Conservation (phyloP, 2,888 invertebrate genomes). For the Stegophylla sp. region DNA sequence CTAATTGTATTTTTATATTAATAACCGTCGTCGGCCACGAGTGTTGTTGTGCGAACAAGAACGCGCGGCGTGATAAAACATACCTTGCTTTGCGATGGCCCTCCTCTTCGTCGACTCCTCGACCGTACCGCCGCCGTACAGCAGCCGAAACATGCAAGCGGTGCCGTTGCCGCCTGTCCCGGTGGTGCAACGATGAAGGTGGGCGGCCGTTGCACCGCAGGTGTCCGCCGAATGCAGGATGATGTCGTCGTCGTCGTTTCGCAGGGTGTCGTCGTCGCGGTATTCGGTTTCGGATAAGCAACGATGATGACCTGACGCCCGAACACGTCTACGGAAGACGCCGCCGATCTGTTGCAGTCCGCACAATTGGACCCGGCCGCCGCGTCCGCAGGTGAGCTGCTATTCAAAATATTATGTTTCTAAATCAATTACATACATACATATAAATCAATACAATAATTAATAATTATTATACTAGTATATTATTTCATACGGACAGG, state of each 20-base stretch:
- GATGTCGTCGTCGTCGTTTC: constrained; percentile 1
- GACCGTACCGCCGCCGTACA: background rate
- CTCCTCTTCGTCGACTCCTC: background rate
- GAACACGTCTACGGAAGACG: constrained; percentile 53
- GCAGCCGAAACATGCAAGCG: too few relatives aligned
- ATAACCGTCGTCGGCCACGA: too few relatives aligned
- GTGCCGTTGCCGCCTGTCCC: background rate
- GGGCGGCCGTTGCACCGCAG: background rate
- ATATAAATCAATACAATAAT: too few relatives aligned
- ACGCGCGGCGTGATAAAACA: background rate
- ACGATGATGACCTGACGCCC: constrained; percentile 46
- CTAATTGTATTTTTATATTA: too few relatives aligned
- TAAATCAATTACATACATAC: too few relatives aligned
- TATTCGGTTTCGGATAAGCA: constrained; percentile 27
- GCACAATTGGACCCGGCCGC: constrained; percentile 56
- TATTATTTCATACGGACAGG: too few relatives aligned
- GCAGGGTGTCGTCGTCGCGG: background rate
- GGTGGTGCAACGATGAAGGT: background rate
- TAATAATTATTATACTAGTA: too few relatives aligned
- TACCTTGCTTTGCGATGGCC: background rate
- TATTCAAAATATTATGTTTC: background rate
- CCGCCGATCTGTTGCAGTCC: constrained; percentile 57
- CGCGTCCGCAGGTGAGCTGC: constrained; percentile 37
- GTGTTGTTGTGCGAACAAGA: background rate
- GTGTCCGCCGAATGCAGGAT: constrained; percentile 48